Evolutionary conservation across 2,888 invertebrate species (phyloP).

Genomic region (Invenusta paracnida): DNA sequence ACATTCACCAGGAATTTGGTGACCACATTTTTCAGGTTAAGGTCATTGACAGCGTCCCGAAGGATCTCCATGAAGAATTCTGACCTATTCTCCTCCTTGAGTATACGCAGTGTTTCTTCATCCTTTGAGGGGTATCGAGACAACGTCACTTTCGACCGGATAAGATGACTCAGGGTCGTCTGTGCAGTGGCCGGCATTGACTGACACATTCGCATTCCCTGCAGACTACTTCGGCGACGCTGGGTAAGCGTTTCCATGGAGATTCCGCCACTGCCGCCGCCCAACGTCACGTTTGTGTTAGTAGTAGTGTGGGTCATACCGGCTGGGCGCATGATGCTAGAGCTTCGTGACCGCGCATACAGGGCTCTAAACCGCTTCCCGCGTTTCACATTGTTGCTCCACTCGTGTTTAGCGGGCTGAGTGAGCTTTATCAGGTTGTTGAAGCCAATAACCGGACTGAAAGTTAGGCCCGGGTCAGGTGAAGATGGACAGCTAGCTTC

Average conservation of each 20-base stretch:
- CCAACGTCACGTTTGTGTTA: background rate
- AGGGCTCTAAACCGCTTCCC: background rate
- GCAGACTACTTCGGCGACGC: conserved; percentile 60
- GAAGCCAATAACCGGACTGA: background rate
- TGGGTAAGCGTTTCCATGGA: background rate
- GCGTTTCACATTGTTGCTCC: background rate
- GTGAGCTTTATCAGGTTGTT: background rate
- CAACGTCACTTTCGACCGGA: conserved; percentile 63
- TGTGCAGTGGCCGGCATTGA: conserved; percentile 63
- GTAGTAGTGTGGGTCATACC: too few relatives aligned
- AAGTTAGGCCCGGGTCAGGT: background rate
- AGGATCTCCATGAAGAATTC: conserved; percentile 64
- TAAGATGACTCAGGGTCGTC: conserved; percentile 63
- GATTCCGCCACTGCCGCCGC: too few relatives aligned
- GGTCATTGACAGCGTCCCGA: conserved; percentile 64
- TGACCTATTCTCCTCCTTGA: conserved; percentile 59
- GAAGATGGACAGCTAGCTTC: background rate
- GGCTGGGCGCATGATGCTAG: background rate
- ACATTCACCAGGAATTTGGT: conserved; percentile 63
- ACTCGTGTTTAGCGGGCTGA: background rate
- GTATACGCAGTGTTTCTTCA: conserved; percentile 61
- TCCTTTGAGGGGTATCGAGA: conserved; percentile 63
- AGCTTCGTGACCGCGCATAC: background rate
- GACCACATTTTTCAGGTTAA: conserved; percentile 62
- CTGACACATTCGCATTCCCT: conserved; percentile 64